Conservation (phyloP, 92 coral and sea anemone genomes). For the Zoanthus gigantus region DNA sequence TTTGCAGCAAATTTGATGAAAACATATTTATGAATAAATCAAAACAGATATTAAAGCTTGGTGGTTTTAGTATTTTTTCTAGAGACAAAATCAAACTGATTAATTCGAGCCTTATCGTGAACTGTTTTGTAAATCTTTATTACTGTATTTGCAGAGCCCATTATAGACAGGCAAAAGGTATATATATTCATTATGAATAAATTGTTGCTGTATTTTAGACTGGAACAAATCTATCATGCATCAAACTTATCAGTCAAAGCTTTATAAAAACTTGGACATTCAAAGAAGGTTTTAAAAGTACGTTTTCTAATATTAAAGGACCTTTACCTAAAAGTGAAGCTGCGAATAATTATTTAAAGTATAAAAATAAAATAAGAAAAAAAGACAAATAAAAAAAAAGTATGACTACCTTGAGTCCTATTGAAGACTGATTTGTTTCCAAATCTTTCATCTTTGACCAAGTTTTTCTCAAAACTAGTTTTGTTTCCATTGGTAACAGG, state of each 20-base stretch:
- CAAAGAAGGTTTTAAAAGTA: constrained; percentile 7
- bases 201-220: not conserved
- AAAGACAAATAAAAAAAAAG: not conserved
- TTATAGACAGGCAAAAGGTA: no score
- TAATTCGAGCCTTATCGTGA: not conserved
- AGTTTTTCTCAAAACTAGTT: not conserved
- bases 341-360: constrained; percentile 8
- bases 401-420: constrained; percentile 13
- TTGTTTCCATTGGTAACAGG: not conserved
- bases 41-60: constrained; percentile 36
- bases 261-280: not conserved
- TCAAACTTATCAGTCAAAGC: not conserved
- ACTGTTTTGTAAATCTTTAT: not conserved
- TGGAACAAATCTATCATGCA: not conserved
- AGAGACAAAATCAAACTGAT: constrained; percentile 39
- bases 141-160: no score
- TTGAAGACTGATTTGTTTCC: constrained; percentile 12
- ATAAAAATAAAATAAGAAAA: not conserved
- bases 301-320: not conserved
- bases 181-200: not conserved
- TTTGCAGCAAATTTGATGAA: not conserved
- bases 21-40: constrained; percentile 39
- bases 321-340: no score
- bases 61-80: constrained; percentile 16
- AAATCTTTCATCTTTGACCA: constrained; percentile 19